Conservation (phyloP, 2,888 invertebrate species). For the Eucriotettix oculatus region DNA sequence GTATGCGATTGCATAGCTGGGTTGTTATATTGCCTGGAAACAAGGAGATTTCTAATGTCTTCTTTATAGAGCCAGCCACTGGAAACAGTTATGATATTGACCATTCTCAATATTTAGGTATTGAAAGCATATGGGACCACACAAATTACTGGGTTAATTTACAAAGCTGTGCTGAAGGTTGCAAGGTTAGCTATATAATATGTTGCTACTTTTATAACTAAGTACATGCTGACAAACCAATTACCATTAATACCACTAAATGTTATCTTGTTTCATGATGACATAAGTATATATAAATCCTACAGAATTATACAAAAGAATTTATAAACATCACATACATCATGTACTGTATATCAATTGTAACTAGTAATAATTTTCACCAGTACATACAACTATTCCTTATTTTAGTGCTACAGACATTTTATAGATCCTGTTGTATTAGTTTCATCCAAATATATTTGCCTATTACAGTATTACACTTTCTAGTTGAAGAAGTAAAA, state of each 20-base stretch:
- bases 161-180: conserved; percentile 35
- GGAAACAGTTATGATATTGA: conserved; percentile 44
- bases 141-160: conserved; percentile 68
- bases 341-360: too few relatives aligned
- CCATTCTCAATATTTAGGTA: conserved; percentile 46
- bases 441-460: too few relatives aligned
- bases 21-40: conserved; percentile 45
- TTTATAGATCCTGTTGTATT: too few relatives aligned
- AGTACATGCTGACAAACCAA: not conserved
- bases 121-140: conserved; percentile 77
- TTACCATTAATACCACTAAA: not conserved
- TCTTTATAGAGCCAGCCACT: conserved; percentile 75
- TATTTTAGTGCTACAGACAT: too few relatives aligned
- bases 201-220: not conserved
- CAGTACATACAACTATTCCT: too few relatives aligned
- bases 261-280: not conserved
- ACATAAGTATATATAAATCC: not conserved
- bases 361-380: too few relatives aligned
- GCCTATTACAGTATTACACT: too few relatives aligned
- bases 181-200: conserved; percentile 18
- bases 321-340: too few relatives aligned
- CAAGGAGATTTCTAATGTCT: conserved; percentile 40
- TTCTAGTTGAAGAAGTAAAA: too few relatives aligned
- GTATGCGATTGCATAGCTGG: conserved; percentile 70
- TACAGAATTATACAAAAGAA: not conserved